These are phyloP conservation scores for Macroramphosus scolopax DNA, from an alignment of 2,797 vertebrate species.

Conservation along the genomic window DNA sequence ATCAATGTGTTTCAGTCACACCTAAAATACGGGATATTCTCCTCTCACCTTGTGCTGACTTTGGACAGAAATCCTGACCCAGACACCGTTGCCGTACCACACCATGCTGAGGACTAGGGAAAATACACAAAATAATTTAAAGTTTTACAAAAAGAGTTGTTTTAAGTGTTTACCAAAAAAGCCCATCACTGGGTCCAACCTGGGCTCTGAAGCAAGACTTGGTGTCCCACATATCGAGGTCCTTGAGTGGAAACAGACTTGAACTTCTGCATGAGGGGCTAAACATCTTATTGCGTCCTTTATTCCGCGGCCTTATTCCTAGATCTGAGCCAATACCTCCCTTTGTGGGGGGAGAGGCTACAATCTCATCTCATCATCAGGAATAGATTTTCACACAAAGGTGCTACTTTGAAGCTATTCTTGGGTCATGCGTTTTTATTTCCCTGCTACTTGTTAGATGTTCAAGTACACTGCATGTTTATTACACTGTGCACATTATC, in stretches of 20 bases:
- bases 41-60: slow-evolving; percentile 58
- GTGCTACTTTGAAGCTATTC: slow-evolving; percentile 48
- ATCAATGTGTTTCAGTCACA: not conserved
- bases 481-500: not conserved
- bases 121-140: slow-evolving; percentile 1
- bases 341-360: slow-evolving; percentile 41
- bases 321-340: slow-evolving; percentile 25
- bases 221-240: slow-evolving; percentile 72
- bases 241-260: slow-evolving; percentile 49
- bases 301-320: too few species aligned
- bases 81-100: slow-evolving; percentile 52
- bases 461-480: slow-evolving; percentile 32
- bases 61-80: slow-evolving; percentile 59
- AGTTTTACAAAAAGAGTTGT: not conserved
- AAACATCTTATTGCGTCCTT: slow-evolving; percentile 40
- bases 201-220: slow-evolving; percentile 58
- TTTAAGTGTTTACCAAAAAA: not conserved
- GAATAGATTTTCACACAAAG: slow-evolving; percentile 55
- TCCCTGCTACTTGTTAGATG: slow-evolving; percentile 46
- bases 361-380: slow-evolving; percentile 40
- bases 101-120: slow-evolving; percentile 70
- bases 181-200: slow-evolving; percentile 48
- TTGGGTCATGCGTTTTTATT: slow-evolving; percentile 38
- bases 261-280: slow-evolving; percentile 41
- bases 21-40: not conserved